Conservation (phyloP, 2,113 vertebrate genomes). For the Notarius lentiginosus region DNA sequence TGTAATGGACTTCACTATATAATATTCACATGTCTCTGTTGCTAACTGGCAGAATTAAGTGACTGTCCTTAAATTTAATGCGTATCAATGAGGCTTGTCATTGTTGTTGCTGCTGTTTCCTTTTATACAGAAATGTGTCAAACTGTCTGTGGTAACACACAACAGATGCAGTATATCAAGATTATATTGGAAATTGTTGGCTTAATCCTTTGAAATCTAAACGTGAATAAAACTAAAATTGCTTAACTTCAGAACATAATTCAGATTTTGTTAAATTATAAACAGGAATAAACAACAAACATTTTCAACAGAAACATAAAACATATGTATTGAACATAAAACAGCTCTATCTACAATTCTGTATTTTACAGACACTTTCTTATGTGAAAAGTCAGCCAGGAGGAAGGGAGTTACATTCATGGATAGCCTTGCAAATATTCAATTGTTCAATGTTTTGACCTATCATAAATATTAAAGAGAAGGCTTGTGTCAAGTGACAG, state of each 20-base stretch:
- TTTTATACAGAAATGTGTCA: neutral
- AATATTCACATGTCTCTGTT: too few relatives aligned
- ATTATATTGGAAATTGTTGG: neutral
- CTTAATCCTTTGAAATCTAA: neutral
- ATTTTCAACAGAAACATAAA: neutral
- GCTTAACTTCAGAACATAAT: neutral
- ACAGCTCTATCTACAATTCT: neutral
- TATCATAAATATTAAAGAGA: too few relatives aligned
- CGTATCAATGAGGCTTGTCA: neutral
- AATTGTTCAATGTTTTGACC: too few relatives aligned
- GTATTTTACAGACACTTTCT: neutral
- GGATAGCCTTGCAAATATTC: too few relatives aligned
- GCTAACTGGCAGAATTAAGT: too few relatives aligned
- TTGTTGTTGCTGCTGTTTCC: neutral
- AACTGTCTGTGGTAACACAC: neutral
- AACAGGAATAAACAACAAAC: neutral
- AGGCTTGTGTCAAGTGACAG: neutral
- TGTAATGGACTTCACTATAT: too few relatives aligned
- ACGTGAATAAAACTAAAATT: neutral
- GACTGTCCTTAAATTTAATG: too few relatives aligned
- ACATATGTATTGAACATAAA: neutral
- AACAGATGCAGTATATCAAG: neutral
- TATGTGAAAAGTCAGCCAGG: too few relatives aligned
- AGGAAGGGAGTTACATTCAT: too few relatives aligned
- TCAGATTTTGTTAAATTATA: neutral